Base-by-base conservation (phyloP, 1,140 invertebrate species). In the Philotrypesis tridentata region DNA sequence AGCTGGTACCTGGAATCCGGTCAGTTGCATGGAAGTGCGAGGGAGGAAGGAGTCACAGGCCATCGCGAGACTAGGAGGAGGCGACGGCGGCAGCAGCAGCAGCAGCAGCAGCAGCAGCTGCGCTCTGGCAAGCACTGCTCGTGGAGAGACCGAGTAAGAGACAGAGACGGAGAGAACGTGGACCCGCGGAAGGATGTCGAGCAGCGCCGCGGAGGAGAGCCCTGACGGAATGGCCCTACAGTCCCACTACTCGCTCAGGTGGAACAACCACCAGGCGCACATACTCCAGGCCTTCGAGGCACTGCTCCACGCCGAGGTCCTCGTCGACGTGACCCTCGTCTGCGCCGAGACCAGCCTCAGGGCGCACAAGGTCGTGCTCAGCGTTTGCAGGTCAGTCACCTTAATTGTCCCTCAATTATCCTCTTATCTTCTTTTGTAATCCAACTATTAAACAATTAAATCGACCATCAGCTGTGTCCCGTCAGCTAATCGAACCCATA, bases 251-350 rank as follows among this genome's bases (percentile, higher is more conserved):
- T 97, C 96, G 87, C 93, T 98, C 83, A 94, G 96, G 91, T 98
- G 97, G 97, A 97, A 97, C 93, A 97, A 97, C 92, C 97, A 98
- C 92, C 96, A 96, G 88, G 94, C 94, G 78, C 96, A 97, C 91
- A 95, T 98, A 89, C 93, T 97, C 83, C 93, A 95, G 83, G 95
- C 96, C 23, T 97, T 98, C 92, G 97, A 97, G 86, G 94, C 95
- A 11, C 92, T 98, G 65, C 92, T 97, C 68, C 95, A 97, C 85
- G 95, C 95, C 25, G 97, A 97, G 90, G 94, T 95, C 5, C 94
- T 98, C 63, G 97, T 97, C 65, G 97, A 98, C 88, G 96, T 97
- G 72, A 97, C 97, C 2, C 93, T 98, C 61, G 96, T 97, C 31
- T 98, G 97, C 89, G 95, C 96, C 48, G 96, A 97, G 88, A 94